A percentile compares a stretch with the other conserved stretches of the same genome.
phyloP scores from a whole-genome alignment of 1,140 invertebrate species.

The Antheraea pernyi region DNA sequence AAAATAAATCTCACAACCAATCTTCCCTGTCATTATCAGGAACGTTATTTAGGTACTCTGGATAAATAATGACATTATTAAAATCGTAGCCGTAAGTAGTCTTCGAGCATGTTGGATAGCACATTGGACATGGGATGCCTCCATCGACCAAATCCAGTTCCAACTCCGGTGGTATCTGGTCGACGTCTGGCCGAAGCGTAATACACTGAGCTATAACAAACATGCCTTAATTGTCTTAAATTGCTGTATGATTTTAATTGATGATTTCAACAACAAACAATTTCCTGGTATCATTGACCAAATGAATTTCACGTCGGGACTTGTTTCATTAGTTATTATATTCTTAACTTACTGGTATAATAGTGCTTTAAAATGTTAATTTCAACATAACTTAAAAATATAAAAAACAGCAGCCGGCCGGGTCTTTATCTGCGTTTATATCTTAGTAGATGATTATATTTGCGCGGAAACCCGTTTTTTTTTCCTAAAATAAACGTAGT shows the following conservation, averaged over 20 bases:
- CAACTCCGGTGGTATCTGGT: slow-evolving; percentile 44
- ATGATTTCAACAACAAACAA: neutral
- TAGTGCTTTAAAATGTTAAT: too few species aligned
- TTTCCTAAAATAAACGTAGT: too few species aligned
- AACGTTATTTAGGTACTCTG: slow-evolving; percentile 49
- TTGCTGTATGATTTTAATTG: neutral
- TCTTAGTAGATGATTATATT: too few species aligned
- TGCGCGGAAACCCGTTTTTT: too few species aligned
- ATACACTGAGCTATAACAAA: slow-evolving; percentile 57
- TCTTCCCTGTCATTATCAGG: slow-evolving; percentile 50
- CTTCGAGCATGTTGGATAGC: slow-evolving; percentile 66
- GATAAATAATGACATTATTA: slow-evolving; percentile 57
- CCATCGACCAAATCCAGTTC: slow-evolving; percentile 58
- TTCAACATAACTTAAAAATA: too few species aligned
- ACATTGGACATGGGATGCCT: slow-evolving; percentile 64
- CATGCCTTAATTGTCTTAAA: slow-evolving; percentile 1
- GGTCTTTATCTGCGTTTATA: too few species aligned
- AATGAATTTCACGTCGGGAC: neutral
- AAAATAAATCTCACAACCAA: slow-evolving; percentile 54
- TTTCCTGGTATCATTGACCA: neutral
- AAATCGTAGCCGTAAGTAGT: slow-evolving; percentile 65
- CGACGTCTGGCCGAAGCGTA: slow-evolving; percentile 50
- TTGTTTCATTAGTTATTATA: neutral
- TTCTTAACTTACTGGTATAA: too few species aligned
- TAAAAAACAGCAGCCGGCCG: too few species aligned